Base-by-base conservation (phyloP, 2,797 vertebrate species). In the Sternarchorhynchus goeldii region DNA sequence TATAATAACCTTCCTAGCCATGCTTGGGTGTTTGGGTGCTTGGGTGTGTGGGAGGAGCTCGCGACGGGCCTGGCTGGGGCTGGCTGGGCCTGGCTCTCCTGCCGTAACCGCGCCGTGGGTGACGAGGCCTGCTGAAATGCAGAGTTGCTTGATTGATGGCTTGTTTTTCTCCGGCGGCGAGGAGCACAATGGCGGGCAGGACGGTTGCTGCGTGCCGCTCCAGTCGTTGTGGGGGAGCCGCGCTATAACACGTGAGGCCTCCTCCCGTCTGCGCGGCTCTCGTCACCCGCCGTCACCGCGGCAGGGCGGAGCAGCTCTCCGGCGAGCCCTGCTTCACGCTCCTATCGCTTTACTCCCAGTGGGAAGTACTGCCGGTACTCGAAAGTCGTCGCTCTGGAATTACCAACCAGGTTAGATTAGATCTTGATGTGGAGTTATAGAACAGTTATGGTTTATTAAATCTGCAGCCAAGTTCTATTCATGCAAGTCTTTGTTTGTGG, bases 61-160 rank as follows among this genome's bases (percentile, higher is more conserved):
- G 25, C 1, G 25, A 25, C 25, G 25, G 25, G 25, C 1, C 25
- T 25, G 25, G 39, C 39, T 7, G 39, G 1, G 39, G 4, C 39
- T 12, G 45, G 45, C 45, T 10, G 53, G 76, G 76, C 56, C 56
- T 32, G 20, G 6, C 69, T 20, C 50, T 76, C 36, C 20, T 63
- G 18, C 65, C 53, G 76, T 67, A 29, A 64, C 41, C 81, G 85
- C 88, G 83, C 88, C 87, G 87, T 89, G 87, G 90, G 88, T 88
- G 87, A 90, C 88, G 88, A 88, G 87, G 77, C 77, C 39, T 79
- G 83, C 85, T 89, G 85, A 90, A 87, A 88, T 82, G 81, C 85
- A 81, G 85, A 50, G 14, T 77, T 55, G 82, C 85, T 66, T 90
- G 91, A 91, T 86, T 90, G 89, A 92, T 76, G 31, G 73, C 80